A percentile compares a stretch with the other conserved stretches of the same genome.
These are phyloP conservation scores for Hoplostethus atlanticus DNA, from an alignment of 2,797 vertebrate species.

Conservation along the genomic window DNA sequence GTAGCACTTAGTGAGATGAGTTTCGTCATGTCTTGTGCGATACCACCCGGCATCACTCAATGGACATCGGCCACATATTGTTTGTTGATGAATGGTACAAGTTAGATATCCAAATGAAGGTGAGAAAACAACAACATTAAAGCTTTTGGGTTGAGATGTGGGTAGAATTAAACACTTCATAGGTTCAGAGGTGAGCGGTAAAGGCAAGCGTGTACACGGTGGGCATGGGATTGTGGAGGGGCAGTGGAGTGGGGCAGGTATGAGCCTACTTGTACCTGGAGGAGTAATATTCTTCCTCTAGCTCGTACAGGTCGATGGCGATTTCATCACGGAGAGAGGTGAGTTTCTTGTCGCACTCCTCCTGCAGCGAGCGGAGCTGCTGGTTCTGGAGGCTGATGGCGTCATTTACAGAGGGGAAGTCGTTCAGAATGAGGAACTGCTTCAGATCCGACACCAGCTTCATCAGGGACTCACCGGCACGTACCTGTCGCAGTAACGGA, in stretches of 20 bases:
- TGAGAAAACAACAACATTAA: conserved; percentile 25
- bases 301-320: conserved; percentile 97
- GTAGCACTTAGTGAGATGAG: conserved; percentile 28
- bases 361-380: conserved; percentile 93
- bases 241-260: conserved; percentile 62
- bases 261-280: conserved; percentile 98
- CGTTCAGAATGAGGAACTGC: conserved; percentile 98
- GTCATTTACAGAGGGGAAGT: conserved; percentile 97
- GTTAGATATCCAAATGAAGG: conserved; percentile 18
- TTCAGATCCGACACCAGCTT: conserved; percentile 98
- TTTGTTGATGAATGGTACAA: conserved; percentile 39
- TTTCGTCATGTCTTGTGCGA: conserved; percentile 12
- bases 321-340: conserved; percentile 94
- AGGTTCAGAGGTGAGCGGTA: conserved; percentile 58
- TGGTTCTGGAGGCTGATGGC: conserved; percentile 96
- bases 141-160: conserved; percentile 22
- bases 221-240: conserved; percentile 52
- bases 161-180: conserved; percentile 32
- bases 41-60: conserved; percentile 1
- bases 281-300: conserved; percentile 99
- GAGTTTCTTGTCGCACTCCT: conserved; percentile 98
- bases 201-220: conserved; percentile 55
- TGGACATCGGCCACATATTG: conserved; percentile 20
- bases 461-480: conserved; percentile 98
- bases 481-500: conserved; percentile 85